Evolutionary conservation across 1,140 invertebrate genomes (phyloP).

Genomic region (Pectinophora gossypiella): DNA sequence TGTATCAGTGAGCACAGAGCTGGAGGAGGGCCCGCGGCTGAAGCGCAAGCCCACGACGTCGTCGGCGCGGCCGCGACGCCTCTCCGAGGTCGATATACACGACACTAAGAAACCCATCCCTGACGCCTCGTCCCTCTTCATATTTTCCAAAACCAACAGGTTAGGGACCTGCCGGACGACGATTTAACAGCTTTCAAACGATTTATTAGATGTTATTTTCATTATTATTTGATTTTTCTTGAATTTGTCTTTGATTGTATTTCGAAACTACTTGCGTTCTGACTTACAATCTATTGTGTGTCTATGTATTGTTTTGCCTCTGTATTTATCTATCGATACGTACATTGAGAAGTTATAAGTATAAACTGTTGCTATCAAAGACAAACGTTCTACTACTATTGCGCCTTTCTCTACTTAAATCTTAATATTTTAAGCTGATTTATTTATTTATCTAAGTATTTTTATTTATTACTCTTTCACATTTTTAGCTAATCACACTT

Average conservation of each 20-base stretch:
- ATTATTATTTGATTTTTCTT: slow-evolving; percentile 33
- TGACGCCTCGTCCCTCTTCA: slow-evolving; percentile 94
- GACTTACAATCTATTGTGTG: neutral
- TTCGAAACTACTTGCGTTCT: neutral
- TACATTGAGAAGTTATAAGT: no score
- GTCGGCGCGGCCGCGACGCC: slow-evolving; percentile 88
- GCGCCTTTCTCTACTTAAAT: slow-evolving; percentile 16
- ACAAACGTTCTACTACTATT: slow-evolving; percentile 20
- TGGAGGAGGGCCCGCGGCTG: slow-evolving; percentile 61
- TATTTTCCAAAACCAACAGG: slow-evolving; percentile 96
- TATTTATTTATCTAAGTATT: slow-evolving; percentile 18
- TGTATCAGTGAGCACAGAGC: slow-evolving; percentile 69
- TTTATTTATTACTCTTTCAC: slow-evolving; percentile 18
- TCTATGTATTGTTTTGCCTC: no score
- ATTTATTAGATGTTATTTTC: slow-evolving; percentile 54
- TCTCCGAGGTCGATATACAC: slow-evolving; percentile 93
- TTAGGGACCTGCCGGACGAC: slow-evolving; percentile 64
- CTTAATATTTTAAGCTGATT: slow-evolving; percentile 16
- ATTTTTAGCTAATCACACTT: slow-evolving; percentile 19
- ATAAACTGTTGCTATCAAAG: slow-evolving; percentile 27
- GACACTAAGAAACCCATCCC: slow-evolving; percentile 96
- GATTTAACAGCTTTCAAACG: slow-evolving; percentile 9
- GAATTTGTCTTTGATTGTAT: slow-evolving; percentile 34
- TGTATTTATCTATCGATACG: no score
- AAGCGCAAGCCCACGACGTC: slow-evolving; percentile 66